Conservation (phyloP, 2,797 vertebrate genomes). For the Bufotes viridis region DNA sequence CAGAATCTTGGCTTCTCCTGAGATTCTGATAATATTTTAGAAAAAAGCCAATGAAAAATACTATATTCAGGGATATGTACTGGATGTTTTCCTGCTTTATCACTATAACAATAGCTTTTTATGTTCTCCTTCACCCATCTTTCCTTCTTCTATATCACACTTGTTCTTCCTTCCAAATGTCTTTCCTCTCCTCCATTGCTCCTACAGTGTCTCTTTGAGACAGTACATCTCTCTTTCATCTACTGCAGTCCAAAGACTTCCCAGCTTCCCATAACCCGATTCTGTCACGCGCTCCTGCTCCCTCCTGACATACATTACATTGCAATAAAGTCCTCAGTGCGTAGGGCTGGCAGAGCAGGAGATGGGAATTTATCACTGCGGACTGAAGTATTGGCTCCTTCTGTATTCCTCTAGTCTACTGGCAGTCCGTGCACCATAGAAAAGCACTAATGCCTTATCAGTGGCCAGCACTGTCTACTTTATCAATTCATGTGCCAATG, state of each 20-base stretch:
- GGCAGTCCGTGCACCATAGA: constrained; percentile 40
- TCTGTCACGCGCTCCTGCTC: constrained; percentile 80
- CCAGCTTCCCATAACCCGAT: constrained; percentile 77
- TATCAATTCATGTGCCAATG: constrained; percentile 40
- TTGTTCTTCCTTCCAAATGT: constrained; percentile 23
- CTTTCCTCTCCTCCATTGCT: constrained; percentile 55
- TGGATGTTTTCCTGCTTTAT: not conserved
- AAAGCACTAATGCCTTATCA: constrained; percentile 30
- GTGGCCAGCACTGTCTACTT: constrained; percentile 10
- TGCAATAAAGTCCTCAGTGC: constrained; percentile 78
- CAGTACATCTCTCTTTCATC: constrained; percentile 56
- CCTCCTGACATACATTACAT: constrained; percentile 75
- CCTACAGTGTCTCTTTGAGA: constrained; percentile 37
- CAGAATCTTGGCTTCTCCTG: not conserved
- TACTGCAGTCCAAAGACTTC: constrained; percentile 66
- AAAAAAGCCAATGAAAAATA: not conserved
- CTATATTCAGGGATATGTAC: not conserved
- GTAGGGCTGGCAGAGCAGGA: constrained; percentile 79
- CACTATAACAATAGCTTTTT: not conserved
- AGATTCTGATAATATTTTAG: too few species aligned
- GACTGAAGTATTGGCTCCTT: constrained; percentile 69
- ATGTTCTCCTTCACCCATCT: not conserved
- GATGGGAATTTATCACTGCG: constrained; percentile 76
- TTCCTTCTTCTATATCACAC: not conserved
- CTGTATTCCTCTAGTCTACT: constrained; percentile 41